Evolutionary conservation across 2,797 vertebrate species (phyloP).

Genomic region (Acipenser transmontanus): DNA sequence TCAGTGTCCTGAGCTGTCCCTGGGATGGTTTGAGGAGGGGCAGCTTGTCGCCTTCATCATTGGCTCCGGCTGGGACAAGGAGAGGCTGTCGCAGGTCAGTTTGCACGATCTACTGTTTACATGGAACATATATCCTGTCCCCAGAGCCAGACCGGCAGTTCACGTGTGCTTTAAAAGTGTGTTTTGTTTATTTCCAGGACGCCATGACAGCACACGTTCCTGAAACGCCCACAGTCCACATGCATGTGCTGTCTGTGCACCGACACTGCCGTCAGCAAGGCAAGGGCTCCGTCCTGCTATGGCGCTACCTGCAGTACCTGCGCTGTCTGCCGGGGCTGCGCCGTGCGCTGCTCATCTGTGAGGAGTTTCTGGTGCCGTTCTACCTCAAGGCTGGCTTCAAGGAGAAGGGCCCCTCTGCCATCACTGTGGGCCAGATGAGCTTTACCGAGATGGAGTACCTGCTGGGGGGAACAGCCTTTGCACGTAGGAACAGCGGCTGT

Average conservation of each 20-base stretch:
- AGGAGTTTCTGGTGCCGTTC: constrained; percentile 66
- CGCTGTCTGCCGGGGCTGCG: constrained; percentile 51
- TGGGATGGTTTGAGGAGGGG: constrained; percentile 72
- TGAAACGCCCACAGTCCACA: constrained; percentile 51
- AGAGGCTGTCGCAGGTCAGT: constrained; percentile 59
- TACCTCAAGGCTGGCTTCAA: constrained; percentile 67
- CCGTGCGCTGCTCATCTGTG: constrained; percentile 62
- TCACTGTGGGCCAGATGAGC: constrained; percentile 50
- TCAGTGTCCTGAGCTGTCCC: constrained; percentile 64
- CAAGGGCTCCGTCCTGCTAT: constrained; percentile 66
- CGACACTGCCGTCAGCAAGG: constrained; percentile 69
- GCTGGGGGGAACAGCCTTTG: constrained; percentile 50
- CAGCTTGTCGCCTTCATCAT: constrained; percentile 69
- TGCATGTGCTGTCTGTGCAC: constrained; percentile 68
- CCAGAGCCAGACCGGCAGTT: too few species aligned
- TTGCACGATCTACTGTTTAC: background rate
- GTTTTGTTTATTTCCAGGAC: constrained; percentile 38
- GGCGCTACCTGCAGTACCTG: constrained; percentile 69
- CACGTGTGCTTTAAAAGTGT: too few species aligned
- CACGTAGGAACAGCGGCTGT: constrained; percentile 60
- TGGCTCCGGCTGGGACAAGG: constrained; percentile 66
- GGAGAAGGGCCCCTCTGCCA: constrained; percentile 52
- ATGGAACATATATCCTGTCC: too few species aligned
- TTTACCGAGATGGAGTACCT: constrained; percentile 68
- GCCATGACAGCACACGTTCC: constrained; percentile 61